Base-by-base conservation (phyloP, 2,888 invertebrate species). In the Rhogogaster chlorosoma region DNA sequence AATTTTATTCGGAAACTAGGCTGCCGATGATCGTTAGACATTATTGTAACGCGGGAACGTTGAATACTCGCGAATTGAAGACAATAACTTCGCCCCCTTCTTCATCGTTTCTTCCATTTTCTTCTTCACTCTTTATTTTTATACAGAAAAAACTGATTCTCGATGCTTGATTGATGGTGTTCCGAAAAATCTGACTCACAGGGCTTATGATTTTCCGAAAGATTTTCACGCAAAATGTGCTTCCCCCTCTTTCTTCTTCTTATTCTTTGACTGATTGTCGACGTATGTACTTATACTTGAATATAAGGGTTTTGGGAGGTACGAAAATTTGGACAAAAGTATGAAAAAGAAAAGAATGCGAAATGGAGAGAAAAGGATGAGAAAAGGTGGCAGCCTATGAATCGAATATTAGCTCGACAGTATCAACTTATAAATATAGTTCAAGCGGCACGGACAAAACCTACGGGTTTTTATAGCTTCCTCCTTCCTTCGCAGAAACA, bases 381-480 rank as follows among this genome's bases (percentile, higher is more conserved):
- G 12, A 32, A 67, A 67, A 32, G 67, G 32, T 67, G 26, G 67
- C 32, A 26, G 26, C 67, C 67, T 67, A 32, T 67, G 67, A 67
- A 67, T 67, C 67, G 67, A 67, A 67, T 67, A 67, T 67, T 67
- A 67, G 18, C 67, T 67, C 67, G 67, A 67, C 67, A 18, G 29
- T 32, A 67, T 67, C 67, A 67, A 67, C 18, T 32, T 67, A 32
- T 32, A 67, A 67, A 32, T 26, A 67, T 67, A 67, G 29, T 67
- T 67, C 12, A 67, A 67, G 32, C 67, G 32, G 29, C 22, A 42
- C 42, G 73, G 38, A 73, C 73, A 73, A 73, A 73, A 38, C 10
- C 73, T 42, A 70, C 12, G 42, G 38, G 73, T 77, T 77, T 77
- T 77, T 49, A 77, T 77, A 77, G 45, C 49, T 77, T 77, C 49